Conservation (phyloP, 1,140 invertebrate genomes). For the Nymphalis io region DNA sequence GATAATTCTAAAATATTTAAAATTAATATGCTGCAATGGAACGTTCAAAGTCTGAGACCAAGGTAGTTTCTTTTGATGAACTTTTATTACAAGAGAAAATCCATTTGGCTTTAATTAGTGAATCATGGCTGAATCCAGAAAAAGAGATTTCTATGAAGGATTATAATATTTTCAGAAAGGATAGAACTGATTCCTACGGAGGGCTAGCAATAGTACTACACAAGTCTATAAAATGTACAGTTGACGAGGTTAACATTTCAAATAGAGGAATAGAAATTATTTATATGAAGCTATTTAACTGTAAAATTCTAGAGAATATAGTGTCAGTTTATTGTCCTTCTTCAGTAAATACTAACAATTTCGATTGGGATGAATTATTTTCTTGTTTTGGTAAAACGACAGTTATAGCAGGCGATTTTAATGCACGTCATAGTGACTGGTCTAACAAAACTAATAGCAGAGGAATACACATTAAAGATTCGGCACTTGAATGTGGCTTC, state of each 20-base stretch:
- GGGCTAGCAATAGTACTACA: constrained; percentile 19
- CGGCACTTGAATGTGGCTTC: constrained; percentile 15
- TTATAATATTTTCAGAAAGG: constrained; percentile 23
- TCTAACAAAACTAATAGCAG: constrained; percentile 12
- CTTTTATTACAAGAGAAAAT: constrained; percentile 20
- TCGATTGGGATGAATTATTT: constrained; percentile 25
- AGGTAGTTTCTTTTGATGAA: constrained; percentile 9
- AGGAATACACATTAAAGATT: constrained; percentile 21
- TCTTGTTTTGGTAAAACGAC: constrained; percentile 10
- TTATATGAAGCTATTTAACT: constrained; percentile 20
- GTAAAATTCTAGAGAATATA: constrained; percentile 24
- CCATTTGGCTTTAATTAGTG: constrained; percentile 27
- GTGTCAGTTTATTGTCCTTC: constrained; percentile 30
- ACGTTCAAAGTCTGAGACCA: constrained; percentile 21
- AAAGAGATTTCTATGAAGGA: constrained; percentile 12
- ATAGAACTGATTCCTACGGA: constrained; percentile 24
- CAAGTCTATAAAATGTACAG: constrained; percentile 19
- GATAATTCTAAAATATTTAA: too few species aligned
- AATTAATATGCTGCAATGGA: constrained; percentile 27
- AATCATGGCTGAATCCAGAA: constrained; percentile 20
- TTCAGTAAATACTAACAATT: not conserved
- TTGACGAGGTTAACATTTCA: not conserved
- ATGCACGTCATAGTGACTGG: constrained; percentile 24
- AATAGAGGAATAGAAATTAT: constrained; percentile 19
- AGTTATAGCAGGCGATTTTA: constrained; percentile 28